These are phyloP conservation scores for Erpornis zantholeuca DNA, from an alignment of 2,113 vertebrate species.

Conservation along the genomic window DNA sequence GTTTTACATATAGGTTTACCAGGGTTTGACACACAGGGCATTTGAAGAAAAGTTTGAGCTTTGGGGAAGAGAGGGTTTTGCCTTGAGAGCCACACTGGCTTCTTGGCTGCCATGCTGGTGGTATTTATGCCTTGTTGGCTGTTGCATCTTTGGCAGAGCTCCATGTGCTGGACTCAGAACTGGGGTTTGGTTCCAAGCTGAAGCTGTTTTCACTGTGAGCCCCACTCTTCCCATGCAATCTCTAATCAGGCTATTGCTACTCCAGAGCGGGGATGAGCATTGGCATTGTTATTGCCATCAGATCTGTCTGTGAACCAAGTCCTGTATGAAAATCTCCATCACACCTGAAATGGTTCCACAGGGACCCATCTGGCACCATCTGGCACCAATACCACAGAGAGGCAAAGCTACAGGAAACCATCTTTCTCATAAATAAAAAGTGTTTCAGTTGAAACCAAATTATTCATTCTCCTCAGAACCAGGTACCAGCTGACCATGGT, in stretches of 20 bases:
- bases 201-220: not conserved
- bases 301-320: not conserved
- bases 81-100: accelerated
- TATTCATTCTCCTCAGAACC: not conserved
- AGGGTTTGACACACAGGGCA: accelerated
- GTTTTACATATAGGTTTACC: not conserved
- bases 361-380: not conserved
- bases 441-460: not conserved
- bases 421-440: not conserved
- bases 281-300: not conserved
- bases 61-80: not conserved
- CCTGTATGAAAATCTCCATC: not conserved
- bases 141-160: not conserved
- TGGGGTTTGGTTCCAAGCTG: not conserved
- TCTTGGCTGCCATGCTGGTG: not conserved
- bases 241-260: not conserved
- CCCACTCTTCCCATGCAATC: not conserved
- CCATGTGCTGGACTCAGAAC: not conserved
- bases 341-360: not conserved
- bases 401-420: accelerated
- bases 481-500: accelerated
- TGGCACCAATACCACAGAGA: not conserved
- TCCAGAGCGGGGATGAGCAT: not conserved
- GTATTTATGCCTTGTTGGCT: not conserved
- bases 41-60: not conserved